Base-by-base conservation (phyloP, 2,797 vertebrate genomes). In the Clarias platycephalus region DNA sequence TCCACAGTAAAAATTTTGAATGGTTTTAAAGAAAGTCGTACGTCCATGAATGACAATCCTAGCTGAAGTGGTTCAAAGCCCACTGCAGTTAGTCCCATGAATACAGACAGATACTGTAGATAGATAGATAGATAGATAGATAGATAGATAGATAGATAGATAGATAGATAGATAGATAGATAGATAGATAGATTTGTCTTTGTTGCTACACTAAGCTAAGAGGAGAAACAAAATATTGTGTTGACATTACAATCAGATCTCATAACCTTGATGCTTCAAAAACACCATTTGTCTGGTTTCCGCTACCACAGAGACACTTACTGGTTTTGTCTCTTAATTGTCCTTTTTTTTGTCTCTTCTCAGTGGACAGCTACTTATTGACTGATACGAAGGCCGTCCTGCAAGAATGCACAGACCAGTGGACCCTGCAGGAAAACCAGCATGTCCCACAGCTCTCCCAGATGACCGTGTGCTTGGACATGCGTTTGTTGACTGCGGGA, bases 391-490 rank as follows among this genome's bases (percentile, higher is more conserved):
- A 94, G 77, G 95, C 94, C 0, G 91, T 94, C 1, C 70, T 95
- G 62, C 86, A 89, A 1, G 93, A 91, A 64, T 95, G 94, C 5
- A 53, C 85, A 13, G 92, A 95, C 86, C 84, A 89, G 89, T 96
- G 95, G 95, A 93, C 90, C 57, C 91, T 95, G 78, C 91, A 89
- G 88, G 88, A 88, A 37, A 53, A 57, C 22, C 22, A 44, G 3
- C 5, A 62, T 18, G 72, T 95, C 58, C 93, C 93, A 0, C 63
- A 76, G n/a, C 92, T 94, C 28, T 87, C 62, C 37, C 90, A 93
- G 80, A 90, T 94, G 90, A 95, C 93, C 0, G 90, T 94, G 78
- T 96, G 95, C 4, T 87, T 95, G 13, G 90, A 95, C 53, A 31
- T 96, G 4, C 91, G 90, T 0, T 90, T 95, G 84, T 60, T 93